Conservation (phyloP, 2,888 invertebrate species). For the Monopis laevigella region DNA sequence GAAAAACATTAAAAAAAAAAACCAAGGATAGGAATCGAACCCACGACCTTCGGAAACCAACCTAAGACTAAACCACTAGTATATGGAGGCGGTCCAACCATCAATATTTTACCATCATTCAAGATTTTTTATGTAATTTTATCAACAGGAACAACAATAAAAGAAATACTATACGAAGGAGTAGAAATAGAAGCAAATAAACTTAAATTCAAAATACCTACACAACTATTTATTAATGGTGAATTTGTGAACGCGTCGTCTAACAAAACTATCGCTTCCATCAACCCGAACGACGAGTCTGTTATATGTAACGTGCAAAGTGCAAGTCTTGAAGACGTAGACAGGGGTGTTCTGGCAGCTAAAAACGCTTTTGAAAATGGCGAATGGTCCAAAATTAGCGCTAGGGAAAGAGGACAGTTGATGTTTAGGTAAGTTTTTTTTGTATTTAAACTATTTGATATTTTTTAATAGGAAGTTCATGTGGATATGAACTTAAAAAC, state of each 20-base stretch:
- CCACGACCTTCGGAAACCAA: too few species aligned
- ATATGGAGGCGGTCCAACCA: not conserved
- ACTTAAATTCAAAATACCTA: slow-evolving; percentile 84
- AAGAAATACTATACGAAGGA: slow-evolving; percentile 75
- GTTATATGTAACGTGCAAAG: slow-evolving; percentile 79
- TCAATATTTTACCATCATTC: too few species aligned
- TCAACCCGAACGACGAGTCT: slow-evolving; percentile 89
- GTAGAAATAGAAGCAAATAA: slow-evolving; percentile 84
- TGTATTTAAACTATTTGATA: too few species aligned
- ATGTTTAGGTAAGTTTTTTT: slow-evolving; percentile 74
- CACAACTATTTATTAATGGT: slow-evolving; percentile 92
- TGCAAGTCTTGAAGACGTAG: slow-evolving; percentile 83
- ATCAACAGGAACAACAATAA: slow-evolving; percentile 30
- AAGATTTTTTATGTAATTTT: too few species aligned
- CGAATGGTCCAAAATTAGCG: slow-evolving; percentile 94
- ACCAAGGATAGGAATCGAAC: too few species aligned
- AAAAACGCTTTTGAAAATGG: slow-evolving; percentile 87
- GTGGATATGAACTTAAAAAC: too few species aligned
- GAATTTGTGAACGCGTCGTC: slow-evolving; percentile 83
- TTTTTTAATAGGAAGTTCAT: too few species aligned
- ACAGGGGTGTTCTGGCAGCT: slow-evolving; percentile 88
- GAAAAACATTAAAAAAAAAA: too few species aligned
- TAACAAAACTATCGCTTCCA: slow-evolving; percentile 69
- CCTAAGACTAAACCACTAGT: too few species aligned
- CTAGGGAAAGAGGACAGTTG: slow-evolving; percentile 87